Conservation (phyloP, 2,888 invertebrate genomes). For the Ecliptopera silaceata region DNA sequence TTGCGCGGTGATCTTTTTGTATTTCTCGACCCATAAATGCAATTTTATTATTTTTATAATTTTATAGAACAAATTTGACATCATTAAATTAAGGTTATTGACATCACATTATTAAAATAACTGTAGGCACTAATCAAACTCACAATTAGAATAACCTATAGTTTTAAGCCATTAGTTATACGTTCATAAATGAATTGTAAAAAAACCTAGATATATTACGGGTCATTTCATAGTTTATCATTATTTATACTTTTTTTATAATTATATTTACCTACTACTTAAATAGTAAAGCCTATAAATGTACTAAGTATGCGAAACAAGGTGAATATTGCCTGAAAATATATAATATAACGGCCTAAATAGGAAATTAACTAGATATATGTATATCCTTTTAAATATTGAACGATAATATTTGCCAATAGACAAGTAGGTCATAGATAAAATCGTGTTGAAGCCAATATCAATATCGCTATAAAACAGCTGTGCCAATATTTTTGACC, state of each 20-base stretch:
- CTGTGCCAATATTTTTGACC: too few species aligned
- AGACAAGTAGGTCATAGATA: constrained; percentile 11
- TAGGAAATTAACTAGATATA: constrained; percentile 12
- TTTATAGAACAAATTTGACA: too few species aligned
- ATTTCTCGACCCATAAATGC: too few species aligned
- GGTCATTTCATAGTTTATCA: constrained; percentile 9
- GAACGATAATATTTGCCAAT: constrained; percentile 15
- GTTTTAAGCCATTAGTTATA: neutral
- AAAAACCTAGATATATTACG: constrained; percentile 12
- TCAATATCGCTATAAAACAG: neutral
- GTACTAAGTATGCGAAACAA: neutral
- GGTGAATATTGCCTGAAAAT: constrained; percentile 8
- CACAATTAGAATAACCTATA: constrained; percentile 13
- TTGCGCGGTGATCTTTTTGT: too few species aligned
- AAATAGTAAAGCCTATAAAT: neutral
- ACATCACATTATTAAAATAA: neutral
- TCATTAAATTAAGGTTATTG: too few species aligned
- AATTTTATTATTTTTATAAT: too few species aligned
- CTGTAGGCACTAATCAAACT: constrained; percentile 8
- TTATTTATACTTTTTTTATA: neutral
- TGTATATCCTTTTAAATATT: neutral
- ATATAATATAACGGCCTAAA: constrained; percentile 26
- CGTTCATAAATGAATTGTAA: constrained; percentile 2
- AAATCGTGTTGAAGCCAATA: constrained; percentile 5
- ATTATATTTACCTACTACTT: too few species aligned